phyloP scores from a whole-genome alignment of 2,888 invertebrate species.

The Lycocerus yunnanus region DNA sequence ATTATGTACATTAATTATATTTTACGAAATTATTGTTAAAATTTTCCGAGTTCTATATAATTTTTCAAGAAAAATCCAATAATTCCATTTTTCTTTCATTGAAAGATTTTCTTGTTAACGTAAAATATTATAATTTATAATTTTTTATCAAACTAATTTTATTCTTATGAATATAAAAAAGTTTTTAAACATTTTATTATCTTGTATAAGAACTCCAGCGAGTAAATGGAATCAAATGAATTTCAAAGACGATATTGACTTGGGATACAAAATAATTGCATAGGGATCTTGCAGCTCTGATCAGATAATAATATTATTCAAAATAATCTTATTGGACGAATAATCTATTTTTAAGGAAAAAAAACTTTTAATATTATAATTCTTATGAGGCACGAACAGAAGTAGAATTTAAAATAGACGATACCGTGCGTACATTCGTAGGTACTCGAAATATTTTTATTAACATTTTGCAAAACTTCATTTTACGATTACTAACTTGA shows the following conservation, averaged over 20 bases:
- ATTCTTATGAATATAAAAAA: not conserved
- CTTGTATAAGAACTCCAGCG: slow-evolving; percentile 25
- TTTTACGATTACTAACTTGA: slow-evolving; percentile 19
- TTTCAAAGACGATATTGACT: slow-evolving; percentile 44
- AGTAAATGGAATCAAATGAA: slow-evolving; percentile 37
- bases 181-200: not conserved
- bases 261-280: slow-evolving; percentile 50
- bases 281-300: slow-evolving; percentile 41
- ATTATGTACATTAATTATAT: not conserved
- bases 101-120: not conserved
- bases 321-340: slow-evolving; percentile 25
- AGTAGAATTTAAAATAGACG: not conserved
- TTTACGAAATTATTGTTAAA: not conserved
- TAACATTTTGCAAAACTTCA: slow-evolving; percentile 7
- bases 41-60: not conserved
- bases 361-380: slow-evolving; percentile 26
- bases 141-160: not conserved
- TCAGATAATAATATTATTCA: slow-evolving; percentile 41
- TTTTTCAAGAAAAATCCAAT: not conserved
- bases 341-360: slow-evolving; percentile 13
- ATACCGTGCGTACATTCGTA: not conserved
- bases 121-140: not conserved
- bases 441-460: slow-evolving; percentile 6
- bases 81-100: not conserved
- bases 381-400: slow-evolving; percentile 10